phyloP scores from a whole-genome alignment of 2,797 vertebrate genomes.

The Tokudaia tokunoshimensis region DNA sequence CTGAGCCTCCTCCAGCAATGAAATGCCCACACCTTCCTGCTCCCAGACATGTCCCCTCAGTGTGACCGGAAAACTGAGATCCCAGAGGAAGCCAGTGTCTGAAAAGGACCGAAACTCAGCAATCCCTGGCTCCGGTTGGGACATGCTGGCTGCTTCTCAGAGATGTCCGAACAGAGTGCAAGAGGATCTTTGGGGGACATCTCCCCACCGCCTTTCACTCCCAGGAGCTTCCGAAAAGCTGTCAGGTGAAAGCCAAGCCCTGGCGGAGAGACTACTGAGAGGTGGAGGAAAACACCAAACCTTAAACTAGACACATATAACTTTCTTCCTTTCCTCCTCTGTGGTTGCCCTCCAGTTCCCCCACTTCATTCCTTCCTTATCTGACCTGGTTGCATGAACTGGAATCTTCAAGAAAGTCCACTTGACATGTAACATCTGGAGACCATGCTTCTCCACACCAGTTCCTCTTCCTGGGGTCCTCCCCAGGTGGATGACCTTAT shows the following conservation, averaged over 20 bases:
- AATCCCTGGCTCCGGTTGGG: conserved; percentile 76
- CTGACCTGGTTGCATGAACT: not conserved
- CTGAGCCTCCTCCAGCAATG: not conserved
- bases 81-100: conserved; percentile 84
- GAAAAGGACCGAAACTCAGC: conserved; percentile 75
- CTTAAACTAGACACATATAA: conserved; percentile 77
- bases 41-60: conserved; percentile 71
- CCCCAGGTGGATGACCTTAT: not conserved
- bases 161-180: not conserved
- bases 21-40: conserved; percentile 73
- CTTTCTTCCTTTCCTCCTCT: conserved; percentile 15
- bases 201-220: conserved; percentile 21
- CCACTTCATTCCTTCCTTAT: not conserved
- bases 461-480: not conserved
- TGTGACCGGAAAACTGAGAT: conserved; percentile 79
- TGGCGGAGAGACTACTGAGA: conserved; percentile 29
- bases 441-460: not conserved
- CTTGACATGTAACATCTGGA: not conserved
- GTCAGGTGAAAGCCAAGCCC: conserved; percentile 71
- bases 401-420: not conserved
- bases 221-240: conserved; percentile 67
- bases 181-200: conserved; percentile 59
- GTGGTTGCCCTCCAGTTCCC: not conserved
- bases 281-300: not conserved
- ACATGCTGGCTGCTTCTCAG: conserved; percentile 64